Percentiles rank a stretch among this genome's conserved stretches.
Conservation (phyloP, 92 coral and sea anemone genomes). For the Bergia puertoricense region DNA sequence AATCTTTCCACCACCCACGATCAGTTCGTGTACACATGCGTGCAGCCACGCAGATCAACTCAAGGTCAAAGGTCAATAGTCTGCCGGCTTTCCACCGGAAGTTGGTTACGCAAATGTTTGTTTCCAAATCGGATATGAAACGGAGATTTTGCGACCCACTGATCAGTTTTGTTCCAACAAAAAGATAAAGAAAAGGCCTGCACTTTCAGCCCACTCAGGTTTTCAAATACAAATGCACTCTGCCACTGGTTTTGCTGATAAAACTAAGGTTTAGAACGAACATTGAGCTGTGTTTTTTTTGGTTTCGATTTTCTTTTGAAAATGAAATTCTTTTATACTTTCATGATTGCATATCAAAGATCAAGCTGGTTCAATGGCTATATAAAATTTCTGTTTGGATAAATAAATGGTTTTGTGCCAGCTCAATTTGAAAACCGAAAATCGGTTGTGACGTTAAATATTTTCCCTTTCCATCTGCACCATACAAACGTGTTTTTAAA, state of each 20-base stretch:
- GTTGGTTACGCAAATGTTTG: background rate
- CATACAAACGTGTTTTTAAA: background rate
- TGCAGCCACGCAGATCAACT: background rate
- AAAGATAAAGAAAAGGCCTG: background rate
- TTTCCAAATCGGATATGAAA: slow-evolving; percentile 2
- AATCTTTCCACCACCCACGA: slow-evolving; percentile 31
- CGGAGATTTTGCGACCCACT: background rate
- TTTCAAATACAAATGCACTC: background rate
- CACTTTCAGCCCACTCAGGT: background rate
- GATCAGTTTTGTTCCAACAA: background rate
- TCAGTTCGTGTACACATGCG: background rate
- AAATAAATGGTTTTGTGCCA: background rate
- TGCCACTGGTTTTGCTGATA: background rate
- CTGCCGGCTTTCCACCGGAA: background rate
- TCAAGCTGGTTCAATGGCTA: background rate
- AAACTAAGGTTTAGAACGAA: background rate
- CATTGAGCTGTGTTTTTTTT: background rate
- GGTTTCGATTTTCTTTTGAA: background rate
- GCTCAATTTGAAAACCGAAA: background rate
- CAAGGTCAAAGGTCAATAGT: slow-evolving; percentile 5
- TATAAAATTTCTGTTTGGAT: background rate
- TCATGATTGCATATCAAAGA: background rate
- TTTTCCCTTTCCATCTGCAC: background rate
- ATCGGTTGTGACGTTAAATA: background rate
- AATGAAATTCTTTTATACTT: background rate